Conservation (phyloP, 2,113 vertebrate genomes). For the Tupaia tana region DNA sequence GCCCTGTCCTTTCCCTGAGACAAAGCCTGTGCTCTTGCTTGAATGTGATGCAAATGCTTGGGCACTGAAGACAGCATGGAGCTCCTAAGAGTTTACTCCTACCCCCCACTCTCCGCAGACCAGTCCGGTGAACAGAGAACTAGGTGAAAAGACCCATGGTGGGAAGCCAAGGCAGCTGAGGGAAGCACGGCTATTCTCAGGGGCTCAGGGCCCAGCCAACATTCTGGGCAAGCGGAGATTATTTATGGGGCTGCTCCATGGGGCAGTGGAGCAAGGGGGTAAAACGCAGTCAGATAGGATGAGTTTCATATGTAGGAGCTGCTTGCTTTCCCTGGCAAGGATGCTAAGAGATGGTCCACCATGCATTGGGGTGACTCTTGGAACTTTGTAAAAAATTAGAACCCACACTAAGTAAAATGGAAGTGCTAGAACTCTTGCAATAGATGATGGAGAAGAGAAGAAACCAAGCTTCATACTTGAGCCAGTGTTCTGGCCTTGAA, state of each 20-base stretch:
- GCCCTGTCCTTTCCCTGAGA: not conserved
- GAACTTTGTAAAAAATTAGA: not conserved
- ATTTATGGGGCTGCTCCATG: not conserved
- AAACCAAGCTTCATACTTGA: not conserved
- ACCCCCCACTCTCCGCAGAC: not conserved
- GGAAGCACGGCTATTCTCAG: no score
- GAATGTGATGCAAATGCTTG: not conserved
- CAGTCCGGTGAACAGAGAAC: not conserved
- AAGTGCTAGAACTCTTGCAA: not conserved
- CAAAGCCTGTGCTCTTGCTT: no score
- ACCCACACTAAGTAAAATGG: not conserved
- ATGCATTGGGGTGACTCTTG: not conserved
- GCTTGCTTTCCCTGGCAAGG: not conserved
- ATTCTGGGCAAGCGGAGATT: not conserved
- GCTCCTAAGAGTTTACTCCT: not conserved
- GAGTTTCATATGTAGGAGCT: not conserved
- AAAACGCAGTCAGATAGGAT: not conserved
- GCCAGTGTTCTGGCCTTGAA: not conserved
- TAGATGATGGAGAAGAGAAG: not conserved
- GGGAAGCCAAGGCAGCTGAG: no score
- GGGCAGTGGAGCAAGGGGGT: not conserved
- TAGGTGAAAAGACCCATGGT: accelerated
- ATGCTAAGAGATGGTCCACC: not conserved
- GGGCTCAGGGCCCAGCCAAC: not conserved
- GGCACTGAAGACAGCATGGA: not conserved